A percentile compares a stretch with the other conserved stretches of the same genome.
phyloP scores from a whole-genome alignment of 2,113 vertebrate genomes.

The Cranoglanis bouderius region DNA sequence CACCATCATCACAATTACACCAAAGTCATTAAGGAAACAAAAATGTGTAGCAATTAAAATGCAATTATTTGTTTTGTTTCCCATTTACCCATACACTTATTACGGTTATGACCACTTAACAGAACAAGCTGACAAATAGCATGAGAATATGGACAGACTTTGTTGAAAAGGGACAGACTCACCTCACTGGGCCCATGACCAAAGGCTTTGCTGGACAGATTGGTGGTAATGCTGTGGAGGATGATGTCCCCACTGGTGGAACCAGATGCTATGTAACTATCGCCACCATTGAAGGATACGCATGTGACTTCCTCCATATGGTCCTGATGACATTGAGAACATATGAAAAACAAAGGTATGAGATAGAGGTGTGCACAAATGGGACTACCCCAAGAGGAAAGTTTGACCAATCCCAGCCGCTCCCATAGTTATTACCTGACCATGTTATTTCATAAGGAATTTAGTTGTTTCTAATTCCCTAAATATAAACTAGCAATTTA shows the following conservation, averaged over 20 bases:
- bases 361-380: not conserved
- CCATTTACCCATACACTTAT: not conserved
- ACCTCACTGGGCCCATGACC: conserved; percentile 89
- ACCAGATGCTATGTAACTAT: conserved; percentile 88
- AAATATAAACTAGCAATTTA: not conserved
- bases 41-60: not conserved
- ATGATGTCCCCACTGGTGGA: conserved; percentile 93
- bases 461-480: not conserved
- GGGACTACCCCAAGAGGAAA: not conserved
- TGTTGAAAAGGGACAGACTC: conserved; percentile 3
- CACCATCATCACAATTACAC: not conserved
- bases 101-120: not conserved
- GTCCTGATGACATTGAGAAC: conserved; percentile 73
- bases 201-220: conserved; percentile 88
- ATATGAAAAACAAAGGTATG: not conserved
- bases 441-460: not conserved
- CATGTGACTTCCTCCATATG: conserved; percentile 91
- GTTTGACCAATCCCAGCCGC: not conserved
- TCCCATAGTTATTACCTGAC: not conserved
- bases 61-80: not conserved
- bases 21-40: not conserved
- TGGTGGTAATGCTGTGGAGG: conserved; percentile 90
- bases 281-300: conserved; percentile 88
- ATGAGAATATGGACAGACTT: not conserved
- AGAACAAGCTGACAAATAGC: not conserved